A percentile compares a stretch with the other conserved stretches of the same genome.
These are phyloP conservation scores for Muscicapa comitata DNA, from an alignment of 2,797 vertebrate species.

Conservation along the genomic window DNA sequence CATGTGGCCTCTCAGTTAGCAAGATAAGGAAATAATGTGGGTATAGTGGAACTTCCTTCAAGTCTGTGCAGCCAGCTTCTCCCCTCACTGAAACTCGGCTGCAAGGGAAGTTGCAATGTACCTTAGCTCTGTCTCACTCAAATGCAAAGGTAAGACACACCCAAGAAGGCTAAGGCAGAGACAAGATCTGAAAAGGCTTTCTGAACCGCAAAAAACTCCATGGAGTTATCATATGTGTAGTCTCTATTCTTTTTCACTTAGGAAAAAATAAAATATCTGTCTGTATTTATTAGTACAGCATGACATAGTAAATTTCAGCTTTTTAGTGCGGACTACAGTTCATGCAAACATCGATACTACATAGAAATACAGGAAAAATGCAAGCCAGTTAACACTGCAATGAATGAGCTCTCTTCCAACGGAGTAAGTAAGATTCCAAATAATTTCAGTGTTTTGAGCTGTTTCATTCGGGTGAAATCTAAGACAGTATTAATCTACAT, in stretches of 20 bases:
- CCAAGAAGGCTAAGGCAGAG: background rate
- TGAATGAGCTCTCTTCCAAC: background rate
- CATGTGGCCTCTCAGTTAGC: background rate
- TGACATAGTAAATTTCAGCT: background rate
- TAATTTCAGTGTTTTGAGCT: background rate
- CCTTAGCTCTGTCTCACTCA: background rate
- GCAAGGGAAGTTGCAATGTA: background rate
- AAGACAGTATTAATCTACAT: background rate
- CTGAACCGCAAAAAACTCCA: background rate
- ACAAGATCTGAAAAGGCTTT: background rate
- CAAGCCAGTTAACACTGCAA: background rate
- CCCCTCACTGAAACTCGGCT: fast-evolving
- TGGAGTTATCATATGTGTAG: fast-evolving
- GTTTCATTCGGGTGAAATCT: background rate
- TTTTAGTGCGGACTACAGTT: background rate
- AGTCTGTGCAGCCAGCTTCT: background rate
- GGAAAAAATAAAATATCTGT: background rate
- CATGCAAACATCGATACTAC: background rate
- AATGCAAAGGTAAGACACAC: background rate
- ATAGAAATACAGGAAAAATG: background rate
- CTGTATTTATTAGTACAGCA: background rate
- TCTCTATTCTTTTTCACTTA: background rate
- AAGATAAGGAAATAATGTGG: background rate
- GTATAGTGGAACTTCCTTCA: background rate
- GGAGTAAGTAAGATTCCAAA: background rate